Conservation (phyloP, 2,113 vertebrate genomes). For the Xiphias gladius region DNA sequence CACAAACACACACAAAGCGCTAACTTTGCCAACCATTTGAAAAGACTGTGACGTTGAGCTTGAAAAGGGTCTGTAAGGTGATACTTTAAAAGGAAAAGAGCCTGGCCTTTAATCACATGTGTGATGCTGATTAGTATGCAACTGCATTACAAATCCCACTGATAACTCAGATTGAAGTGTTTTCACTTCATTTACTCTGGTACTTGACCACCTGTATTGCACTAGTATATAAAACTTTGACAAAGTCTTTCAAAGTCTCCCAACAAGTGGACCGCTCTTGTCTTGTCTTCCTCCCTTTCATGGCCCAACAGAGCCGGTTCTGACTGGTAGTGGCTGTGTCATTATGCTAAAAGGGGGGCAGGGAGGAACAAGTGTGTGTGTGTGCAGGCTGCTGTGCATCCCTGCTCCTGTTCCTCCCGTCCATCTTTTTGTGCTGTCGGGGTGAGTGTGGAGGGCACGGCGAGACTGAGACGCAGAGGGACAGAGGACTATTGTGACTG, state of each 20-base stretch:
- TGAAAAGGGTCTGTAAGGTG: conserved; percentile 70
- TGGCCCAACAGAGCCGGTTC: conserved; percentile 77
- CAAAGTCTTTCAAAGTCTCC: conserved; percentile 32
- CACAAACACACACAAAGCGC: conserved; percentile 46
- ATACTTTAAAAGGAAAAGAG: conserved; percentile 71
- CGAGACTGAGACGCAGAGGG: conserved; percentile 74
- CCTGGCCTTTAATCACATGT: conserved; percentile 62
- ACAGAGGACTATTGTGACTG: conserved; percentile 84
- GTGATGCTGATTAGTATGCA: conserved; percentile 50
- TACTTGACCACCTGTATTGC: conserved; percentile 9
- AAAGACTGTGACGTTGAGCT: conserved; percentile 69
- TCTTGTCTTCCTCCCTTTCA: conserved; percentile 65
- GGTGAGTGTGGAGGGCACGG: conserved; percentile 76
- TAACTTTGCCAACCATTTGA: conserved; percentile 75
- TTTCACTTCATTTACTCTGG: conserved; percentile 14
- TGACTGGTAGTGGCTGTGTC: conserved; percentile 75
- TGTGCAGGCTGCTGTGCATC: conserved; percentile 62
- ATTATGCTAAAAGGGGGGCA: conserved; percentile 65
- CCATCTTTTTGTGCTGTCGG: conserved; percentile 69
- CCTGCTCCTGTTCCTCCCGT: conserved; percentile 59
- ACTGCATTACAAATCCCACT: conserved; percentile 10
- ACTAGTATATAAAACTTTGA: not conserved
- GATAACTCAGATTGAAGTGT: not conserved
- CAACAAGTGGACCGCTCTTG: conserved; percentile 44
- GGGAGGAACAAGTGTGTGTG: conserved; percentile 71